A percentile compares a stretch with the other conserved stretches of the same genome.
Conservation (phyloP, 2,888 invertebrate species). For the Tetragonula carbonaria region DNA sequence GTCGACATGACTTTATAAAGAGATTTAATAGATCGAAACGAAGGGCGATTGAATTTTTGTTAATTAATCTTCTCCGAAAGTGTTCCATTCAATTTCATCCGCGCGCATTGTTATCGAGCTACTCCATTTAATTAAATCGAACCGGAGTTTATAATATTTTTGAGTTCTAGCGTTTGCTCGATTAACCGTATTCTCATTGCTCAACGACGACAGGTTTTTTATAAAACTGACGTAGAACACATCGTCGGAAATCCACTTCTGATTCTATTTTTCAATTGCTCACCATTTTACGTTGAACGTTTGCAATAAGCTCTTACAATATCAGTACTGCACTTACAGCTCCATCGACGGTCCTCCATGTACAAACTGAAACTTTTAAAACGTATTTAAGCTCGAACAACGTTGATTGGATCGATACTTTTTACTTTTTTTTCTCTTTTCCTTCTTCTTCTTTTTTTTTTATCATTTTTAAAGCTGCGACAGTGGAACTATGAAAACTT, state of each 20-base stretch:
- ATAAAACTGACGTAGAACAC: constrained; percentile 22
- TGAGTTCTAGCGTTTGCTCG: neutral
- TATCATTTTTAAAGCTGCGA: too few species aligned
- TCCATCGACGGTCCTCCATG: neutral
- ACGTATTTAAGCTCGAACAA: neutral
- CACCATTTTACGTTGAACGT: neutral
- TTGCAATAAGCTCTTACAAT: neutral
- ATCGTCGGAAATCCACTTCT: neutral
- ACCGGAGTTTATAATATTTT: constrained; percentile 9
- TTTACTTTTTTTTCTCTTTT: too few species aligned
- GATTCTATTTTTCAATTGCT: constrained; percentile 14
- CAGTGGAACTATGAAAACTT: too few species aligned
- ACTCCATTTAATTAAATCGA: constrained; percentile 29
- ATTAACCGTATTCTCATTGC: constrained; percentile 9
- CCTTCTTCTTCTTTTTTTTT: neutral
- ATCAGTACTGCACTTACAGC: neutral
- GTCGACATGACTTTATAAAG: neutral
- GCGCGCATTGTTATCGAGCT: neutral
- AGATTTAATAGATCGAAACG: neutral
- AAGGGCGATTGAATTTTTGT: constrained; percentile 7
- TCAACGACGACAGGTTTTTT: neutral
- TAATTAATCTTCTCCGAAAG: neutral
- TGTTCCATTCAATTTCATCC: neutral
- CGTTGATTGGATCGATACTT: neutral
- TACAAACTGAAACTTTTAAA: neutral